Percentiles rank a stretch among this genome's conserved stretches.
These are phyloP conservation scores for Glaucopsyche alexis DNA, from an alignment of 2,888 invertebrate genomes.

Conservation along the genomic window DNA sequence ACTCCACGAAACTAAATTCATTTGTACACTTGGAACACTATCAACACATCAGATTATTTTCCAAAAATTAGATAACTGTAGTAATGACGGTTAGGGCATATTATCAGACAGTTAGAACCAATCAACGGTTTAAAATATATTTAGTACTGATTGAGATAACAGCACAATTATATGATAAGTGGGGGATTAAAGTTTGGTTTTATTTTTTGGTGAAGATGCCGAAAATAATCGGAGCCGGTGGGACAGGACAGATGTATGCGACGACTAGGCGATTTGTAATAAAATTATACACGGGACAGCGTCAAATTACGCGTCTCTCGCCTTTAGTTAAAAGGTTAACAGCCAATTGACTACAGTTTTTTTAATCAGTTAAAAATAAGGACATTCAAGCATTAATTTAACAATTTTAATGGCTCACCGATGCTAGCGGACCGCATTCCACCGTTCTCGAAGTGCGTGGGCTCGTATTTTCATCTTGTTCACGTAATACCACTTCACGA, in stretches of 20 bases:
- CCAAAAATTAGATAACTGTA: slow-evolving; percentile 41
- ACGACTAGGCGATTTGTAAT: slow-evolving; percentile 69
- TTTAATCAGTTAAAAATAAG: slow-evolving; percentile 80
- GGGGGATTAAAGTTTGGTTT: slow-evolving; percentile 54
- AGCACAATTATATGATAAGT: slow-evolving; percentile 71
- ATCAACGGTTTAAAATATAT: slow-evolving; percentile 73
- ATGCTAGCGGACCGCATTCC: slow-evolving; percentile 76
- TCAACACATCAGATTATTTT: slow-evolving; percentile 38
- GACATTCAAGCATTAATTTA: slow-evolving; percentile 55
- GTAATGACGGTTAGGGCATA: slow-evolving; percentile 45
- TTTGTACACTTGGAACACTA: slow-evolving; percentile 23
- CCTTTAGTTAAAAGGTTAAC: slow-evolving; percentile 81
- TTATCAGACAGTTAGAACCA: slow-evolving; percentile 69
- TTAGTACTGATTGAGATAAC: slow-evolving; percentile 71
- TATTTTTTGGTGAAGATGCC: slow-evolving; percentile 48
- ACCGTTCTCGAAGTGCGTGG: slow-evolving; percentile 76
- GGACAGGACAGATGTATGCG: slow-evolving; percentile 61
- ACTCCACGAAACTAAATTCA: slow-evolving; percentile 20
- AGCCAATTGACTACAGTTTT: slow-evolving; percentile 79
- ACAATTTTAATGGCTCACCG: slow-evolving; percentile 61
- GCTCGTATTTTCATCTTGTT: slow-evolving; percentile 78
- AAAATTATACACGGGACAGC: slow-evolving; percentile 78
- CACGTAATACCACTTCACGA: slow-evolving; percentile 78
- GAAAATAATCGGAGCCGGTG: slow-evolving; percentile 49
- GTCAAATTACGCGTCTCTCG: slow-evolving; percentile 79